Evolutionary conservation across 1,140 invertebrate species (phyloP).

Genomic region (Apis mellifera): DNA sequence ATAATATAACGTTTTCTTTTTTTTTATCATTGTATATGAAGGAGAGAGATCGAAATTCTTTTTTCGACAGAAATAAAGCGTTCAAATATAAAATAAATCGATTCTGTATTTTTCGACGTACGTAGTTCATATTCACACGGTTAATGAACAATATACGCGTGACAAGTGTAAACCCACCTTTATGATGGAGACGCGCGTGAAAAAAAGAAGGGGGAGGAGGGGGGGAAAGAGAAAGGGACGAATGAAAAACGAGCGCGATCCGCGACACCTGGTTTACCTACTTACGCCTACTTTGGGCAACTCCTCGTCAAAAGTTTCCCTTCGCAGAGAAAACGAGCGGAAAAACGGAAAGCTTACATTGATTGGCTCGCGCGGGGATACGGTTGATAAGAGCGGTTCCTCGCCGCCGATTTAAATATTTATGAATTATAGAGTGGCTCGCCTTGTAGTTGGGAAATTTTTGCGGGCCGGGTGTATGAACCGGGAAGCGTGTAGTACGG

Average conservation of each 20-base stretch:
- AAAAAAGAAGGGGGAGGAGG: not conserved
- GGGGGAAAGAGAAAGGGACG: not conserved
- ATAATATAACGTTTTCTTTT: too few species aligned
- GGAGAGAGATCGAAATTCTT: too few species aligned
- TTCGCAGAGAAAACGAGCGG: not conserved
- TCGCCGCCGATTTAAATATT: conserved; percentile 55
- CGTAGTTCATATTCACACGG: too few species aligned
- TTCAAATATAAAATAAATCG: too few species aligned
- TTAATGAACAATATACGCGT: too few species aligned
- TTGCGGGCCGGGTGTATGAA: conserved; percentile 41
- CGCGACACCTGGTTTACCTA: conserved; percentile 72
- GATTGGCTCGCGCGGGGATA: conserved; percentile 18
- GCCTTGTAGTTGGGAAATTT: conserved; percentile 47
- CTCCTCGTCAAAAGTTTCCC: too few species aligned
- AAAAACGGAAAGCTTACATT: conserved; percentile 23
- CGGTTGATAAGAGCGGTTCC: conserved; percentile 51
- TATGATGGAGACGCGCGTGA: too few species aligned
- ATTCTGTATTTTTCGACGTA: too few species aligned
- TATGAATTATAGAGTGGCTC: conserved; percentile 58
- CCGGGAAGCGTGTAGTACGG: conserved; percentile 56
- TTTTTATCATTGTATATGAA: too few species aligned
- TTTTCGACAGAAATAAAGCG: too few species aligned
- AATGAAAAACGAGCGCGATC: conserved; percentile 59
- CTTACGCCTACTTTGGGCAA: conserved; percentile 75
- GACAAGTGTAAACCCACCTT: too few species aligned